phyloP scores from a whole-genome alignment of 2,113 vertebrate species.

The Lampris megalopsis region DNA sequence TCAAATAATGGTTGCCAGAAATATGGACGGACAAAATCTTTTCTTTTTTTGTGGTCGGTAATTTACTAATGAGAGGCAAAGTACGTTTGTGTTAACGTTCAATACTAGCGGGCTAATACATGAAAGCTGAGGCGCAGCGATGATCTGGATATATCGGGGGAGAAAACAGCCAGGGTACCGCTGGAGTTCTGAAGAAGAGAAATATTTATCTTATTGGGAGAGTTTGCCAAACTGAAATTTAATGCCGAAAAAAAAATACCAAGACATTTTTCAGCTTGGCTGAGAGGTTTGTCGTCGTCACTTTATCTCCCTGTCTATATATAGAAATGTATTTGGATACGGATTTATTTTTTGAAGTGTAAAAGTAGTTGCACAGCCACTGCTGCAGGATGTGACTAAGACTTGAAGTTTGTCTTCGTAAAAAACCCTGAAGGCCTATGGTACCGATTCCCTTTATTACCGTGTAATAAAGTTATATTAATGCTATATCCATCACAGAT shows the following conservation, averaged over 20 bases:
- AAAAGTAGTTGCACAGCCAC: constrained; percentile 32
- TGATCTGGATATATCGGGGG: too few relatives aligned
- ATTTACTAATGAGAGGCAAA: background rate
- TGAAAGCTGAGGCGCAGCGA: too few relatives aligned
- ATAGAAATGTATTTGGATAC: constrained; percentile 21
- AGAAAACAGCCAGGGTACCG: too few relatives aligned
- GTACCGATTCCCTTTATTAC: constrained; percentile 1
- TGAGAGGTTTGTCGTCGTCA: constrained; percentile 12
- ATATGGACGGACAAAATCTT: too few relatives aligned
- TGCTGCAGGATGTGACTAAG: constrained; percentile 6
- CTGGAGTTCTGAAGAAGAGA: too few relatives aligned
- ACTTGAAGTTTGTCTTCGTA: background rate
- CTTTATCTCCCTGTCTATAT: background rate
- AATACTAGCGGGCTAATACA: background rate
- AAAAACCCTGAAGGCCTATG: background rate
- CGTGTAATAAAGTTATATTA: background rate
- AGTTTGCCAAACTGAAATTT: too few relatives aligned
- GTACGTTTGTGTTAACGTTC: background rate
- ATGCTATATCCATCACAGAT: background rate
- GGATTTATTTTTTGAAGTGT: constrained; percentile 28
- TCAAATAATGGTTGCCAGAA: too few relatives aligned
- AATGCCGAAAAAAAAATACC: too few relatives aligned
- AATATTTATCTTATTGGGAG: too few relatives aligned
- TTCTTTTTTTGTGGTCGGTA: too few relatives aligned
- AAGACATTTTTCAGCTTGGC: background rate